Conservation (phyloP, 53 echinoderm and acorn worm species). For the Actinopyga echinites region DNA sequence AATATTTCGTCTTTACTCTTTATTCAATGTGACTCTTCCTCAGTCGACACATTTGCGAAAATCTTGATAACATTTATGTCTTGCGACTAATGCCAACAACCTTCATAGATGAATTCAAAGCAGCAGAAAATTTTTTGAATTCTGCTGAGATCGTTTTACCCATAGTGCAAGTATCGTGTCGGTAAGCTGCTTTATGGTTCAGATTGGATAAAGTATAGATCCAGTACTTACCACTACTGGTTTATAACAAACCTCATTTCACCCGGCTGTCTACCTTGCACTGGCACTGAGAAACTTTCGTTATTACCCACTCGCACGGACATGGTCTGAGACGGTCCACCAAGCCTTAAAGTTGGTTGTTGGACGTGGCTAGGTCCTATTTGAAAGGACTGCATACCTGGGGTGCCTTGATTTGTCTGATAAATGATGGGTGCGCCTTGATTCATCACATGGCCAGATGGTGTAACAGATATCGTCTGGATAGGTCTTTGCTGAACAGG, state of each 20-base stretch:
- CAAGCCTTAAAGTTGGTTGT: conserved; percentile 19
- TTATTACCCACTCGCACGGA: conserved; percentile 3
- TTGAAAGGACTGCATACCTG: conserved; percentile 28
- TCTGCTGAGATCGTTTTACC: too few relatives aligned
- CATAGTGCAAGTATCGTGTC: too few relatives aligned
- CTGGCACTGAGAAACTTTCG: background rate
- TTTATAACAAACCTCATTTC: conserved; percentile 34
- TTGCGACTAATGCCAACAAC: too few relatives aligned
- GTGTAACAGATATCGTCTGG: conserved; percentile 17
- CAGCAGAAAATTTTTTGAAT: too few relatives aligned
- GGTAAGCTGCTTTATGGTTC: too few relatives aligned
- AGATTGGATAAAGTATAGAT: too few relatives aligned
- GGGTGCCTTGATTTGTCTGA: background rate
- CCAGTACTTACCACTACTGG: background rate
- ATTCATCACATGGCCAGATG: background rate
- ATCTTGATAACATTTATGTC: too few relatives aligned
- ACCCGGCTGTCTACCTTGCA: conserved; percentile 13
- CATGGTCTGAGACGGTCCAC: background rate
- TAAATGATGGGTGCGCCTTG: conserved; percentile 21
- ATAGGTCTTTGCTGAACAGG: background rate
- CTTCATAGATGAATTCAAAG: too few relatives aligned
- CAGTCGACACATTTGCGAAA: too few relatives aligned
- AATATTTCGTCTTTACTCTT: too few relatives aligned
- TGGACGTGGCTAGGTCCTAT: background rate
- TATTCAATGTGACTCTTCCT: too few relatives aligned